Evolutionary conservation across 2,113 vertebrate genomes (phyloP).

Genomic region (Tachycineta bicolor): DNA sequence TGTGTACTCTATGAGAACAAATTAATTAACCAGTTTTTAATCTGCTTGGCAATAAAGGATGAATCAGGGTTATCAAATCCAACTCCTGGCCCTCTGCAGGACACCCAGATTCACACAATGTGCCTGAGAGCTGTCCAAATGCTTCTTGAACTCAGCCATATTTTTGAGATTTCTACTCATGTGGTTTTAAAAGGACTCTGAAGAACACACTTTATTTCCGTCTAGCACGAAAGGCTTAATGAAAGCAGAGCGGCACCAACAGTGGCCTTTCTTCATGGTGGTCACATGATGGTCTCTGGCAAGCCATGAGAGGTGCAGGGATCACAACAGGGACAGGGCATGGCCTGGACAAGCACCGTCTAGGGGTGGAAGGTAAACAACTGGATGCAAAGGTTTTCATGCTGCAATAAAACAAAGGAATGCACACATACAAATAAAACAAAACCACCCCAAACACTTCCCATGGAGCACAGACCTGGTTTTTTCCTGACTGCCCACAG

Average conservation of each 20-base stretch:
- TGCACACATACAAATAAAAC: fast-evolving
- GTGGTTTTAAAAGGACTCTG: neutral
- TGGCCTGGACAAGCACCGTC: neutral
- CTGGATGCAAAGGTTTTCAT: neutral
- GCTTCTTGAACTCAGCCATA: neutral
- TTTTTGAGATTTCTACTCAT: neutral
- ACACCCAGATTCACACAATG: neutral
- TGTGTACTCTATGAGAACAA: neutral
- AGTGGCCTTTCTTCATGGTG: neutral
- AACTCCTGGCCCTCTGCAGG: no score
- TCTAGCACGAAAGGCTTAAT: neutral
- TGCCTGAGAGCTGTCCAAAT: neutral
- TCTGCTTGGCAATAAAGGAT: neutral
- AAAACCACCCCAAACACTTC: neutral
- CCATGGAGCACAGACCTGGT: neutral
- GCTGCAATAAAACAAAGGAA: neutral
- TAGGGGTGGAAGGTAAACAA: neutral
- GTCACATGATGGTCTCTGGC: neutral
- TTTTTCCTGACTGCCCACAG: neutral
- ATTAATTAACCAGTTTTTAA: neutral
- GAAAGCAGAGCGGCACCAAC: neutral
- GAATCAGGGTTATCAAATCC: neutral
- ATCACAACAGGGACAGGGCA: fast-evolving
- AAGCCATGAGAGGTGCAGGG: neutral
- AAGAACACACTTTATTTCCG: neutral